A percentile compares a stretch with the other conserved stretches of the same genome.
Conservation (phyloP, 2,888 invertebrate species). For the Netelia fuscicornis region DNA sequence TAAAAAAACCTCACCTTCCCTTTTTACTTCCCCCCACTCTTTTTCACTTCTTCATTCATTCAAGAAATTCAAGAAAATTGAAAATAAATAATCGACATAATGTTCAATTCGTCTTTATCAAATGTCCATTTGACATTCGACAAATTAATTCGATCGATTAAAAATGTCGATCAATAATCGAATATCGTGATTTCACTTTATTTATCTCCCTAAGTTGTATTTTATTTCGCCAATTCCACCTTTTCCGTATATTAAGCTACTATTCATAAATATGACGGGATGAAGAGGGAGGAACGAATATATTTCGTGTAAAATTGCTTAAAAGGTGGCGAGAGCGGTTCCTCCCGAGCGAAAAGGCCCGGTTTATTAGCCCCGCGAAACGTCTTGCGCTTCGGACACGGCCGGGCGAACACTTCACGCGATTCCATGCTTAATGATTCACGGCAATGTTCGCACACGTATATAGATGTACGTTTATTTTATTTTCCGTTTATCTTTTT, state of each 20-base stretch:
- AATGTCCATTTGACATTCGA: constrained; percentile 12
- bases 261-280: constrained; percentile 13
- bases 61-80: constrained; percentile 58
- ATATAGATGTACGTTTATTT: neutral
- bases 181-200: constrained; percentile 31
- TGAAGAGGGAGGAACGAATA: constrained; percentile 1
- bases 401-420: constrained; percentile 51
- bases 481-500: neutral
- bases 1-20: constrained; percentile 2
- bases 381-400: constrained; percentile 30
- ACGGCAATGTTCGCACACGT: constrained; percentile 24
- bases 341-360: constrained; percentile 10
- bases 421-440: constrained; percentile 59
- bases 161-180: constrained; percentile 49
- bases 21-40: constrained; percentile 20
- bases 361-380: constrained; percentile 8
- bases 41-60: constrained; percentile 10
- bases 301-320: constrained; percentile 49
- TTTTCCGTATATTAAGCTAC: constrained; percentile 54
- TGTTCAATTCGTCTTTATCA: constrained; percentile 21
- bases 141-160: constrained; percentile 51
- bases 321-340: constrained; percentile 34
- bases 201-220: neutral
- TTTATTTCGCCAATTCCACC: constrained; percentile 22
- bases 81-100: constrained; percentile 60